Evolutionary conservation across 1,140 invertebrate species (phyloP).

Genomic region (Zaprionus ghesquierei): DNA sequence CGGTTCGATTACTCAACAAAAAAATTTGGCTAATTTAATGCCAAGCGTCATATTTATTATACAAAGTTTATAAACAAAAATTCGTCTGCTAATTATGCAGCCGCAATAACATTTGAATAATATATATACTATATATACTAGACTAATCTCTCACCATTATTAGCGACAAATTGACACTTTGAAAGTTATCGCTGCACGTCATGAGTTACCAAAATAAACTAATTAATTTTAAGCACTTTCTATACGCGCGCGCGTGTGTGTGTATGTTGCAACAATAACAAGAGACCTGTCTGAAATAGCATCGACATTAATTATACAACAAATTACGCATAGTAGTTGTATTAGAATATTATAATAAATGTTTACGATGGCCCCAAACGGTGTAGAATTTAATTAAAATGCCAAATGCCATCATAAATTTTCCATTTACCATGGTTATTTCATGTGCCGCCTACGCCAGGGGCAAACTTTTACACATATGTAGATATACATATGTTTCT

Average conservation of each 20-base stretch:
- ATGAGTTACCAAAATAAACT: constrained; percentile 34
- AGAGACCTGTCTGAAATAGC: neutral
- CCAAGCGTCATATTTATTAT: too few species aligned
- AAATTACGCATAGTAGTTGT: constrained; percentile 57
- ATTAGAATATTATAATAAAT: constrained; percentile 51
- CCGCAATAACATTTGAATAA: neutral
- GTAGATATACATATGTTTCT: neutral
- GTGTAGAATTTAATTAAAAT: constrained; percentile 71
- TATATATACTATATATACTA: neutral
- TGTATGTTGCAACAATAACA: constrained; percentile 32
- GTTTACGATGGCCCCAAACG: constrained; percentile 34
- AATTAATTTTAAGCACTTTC: constrained; percentile 59
- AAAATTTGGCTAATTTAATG: too few species aligned
- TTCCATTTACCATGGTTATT: constrained; percentile 49
- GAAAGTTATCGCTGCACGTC: neutral
- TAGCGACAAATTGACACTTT: neutral
- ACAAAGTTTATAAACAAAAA: neutral
- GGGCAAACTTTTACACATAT: neutral
- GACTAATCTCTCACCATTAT: neutral
- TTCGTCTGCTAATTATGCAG: neutral
- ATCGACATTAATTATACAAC: constrained; percentile 74
- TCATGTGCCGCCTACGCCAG: constrained; percentile 8
- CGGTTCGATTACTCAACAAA: too few species aligned
- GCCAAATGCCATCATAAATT: constrained; percentile 72
- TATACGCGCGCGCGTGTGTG: too few species aligned